Evolutionary conservation across 2,888 invertebrate genomes (phyloP).

Genomic region (Polyploca ridens): DNA sequence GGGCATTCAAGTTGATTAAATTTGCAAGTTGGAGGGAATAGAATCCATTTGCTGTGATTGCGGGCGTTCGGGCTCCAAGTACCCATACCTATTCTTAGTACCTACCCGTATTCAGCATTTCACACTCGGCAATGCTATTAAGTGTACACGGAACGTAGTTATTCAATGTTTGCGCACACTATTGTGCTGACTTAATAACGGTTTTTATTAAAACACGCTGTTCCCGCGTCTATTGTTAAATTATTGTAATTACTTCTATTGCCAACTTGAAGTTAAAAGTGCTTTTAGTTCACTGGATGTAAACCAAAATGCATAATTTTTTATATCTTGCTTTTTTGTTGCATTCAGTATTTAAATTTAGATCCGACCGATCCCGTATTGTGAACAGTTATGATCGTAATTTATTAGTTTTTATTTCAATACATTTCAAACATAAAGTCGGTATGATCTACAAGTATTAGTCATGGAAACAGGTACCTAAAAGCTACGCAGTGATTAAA

Average conservation of each 20-base stretch:
- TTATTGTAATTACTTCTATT: background rate
- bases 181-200: constrained; percentile 2
- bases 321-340: background rate
- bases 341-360: no score
- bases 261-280: background rate
- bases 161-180: background rate
- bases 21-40: constrained; percentile 34
- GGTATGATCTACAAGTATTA: background rate
- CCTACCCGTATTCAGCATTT: background rate
- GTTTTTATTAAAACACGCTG: background rate
- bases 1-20: constrained; percentile 40
- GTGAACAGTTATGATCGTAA: background rate
- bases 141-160: background rate
- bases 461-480: background rate
- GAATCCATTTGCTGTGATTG: constrained; percentile 32
- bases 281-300: background rate
- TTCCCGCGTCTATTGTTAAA: constrained; percentile 1
- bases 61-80: constrained; percentile 21
- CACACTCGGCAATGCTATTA: background rate
- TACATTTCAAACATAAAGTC: no score
- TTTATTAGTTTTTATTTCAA: no score
- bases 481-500: background rate
- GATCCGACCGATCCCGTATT: background rate
- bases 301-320: background rate
- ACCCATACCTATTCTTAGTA: background rate